These are phyloP conservation scores for Rhagium mordax DNA, from an alignment of 2,888 invertebrate genomes.

Conservation along the genomic window DNA sequence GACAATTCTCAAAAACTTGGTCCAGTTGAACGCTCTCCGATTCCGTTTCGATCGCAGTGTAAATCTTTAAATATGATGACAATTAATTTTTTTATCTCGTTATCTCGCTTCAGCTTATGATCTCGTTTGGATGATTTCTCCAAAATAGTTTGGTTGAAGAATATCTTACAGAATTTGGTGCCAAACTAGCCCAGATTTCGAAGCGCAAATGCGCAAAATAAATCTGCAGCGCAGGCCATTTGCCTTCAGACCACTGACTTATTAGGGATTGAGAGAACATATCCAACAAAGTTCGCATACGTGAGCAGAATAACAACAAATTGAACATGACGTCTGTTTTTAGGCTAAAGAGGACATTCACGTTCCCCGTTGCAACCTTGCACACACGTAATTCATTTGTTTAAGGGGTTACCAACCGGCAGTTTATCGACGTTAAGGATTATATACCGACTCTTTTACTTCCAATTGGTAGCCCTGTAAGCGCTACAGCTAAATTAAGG, in stretches of 20 bases:
- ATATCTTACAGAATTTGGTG: background rate
- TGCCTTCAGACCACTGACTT: slow-evolving; percentile 43
- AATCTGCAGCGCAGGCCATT: slow-evolving; percentile 23
- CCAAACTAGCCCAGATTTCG: too few species aligned
- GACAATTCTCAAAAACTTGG: too few species aligned
- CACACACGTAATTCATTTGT: background rate
- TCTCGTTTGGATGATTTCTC: background rate
- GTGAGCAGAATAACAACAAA: slow-evolving; percentile 41
- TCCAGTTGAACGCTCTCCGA: background rate
- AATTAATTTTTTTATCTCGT: background rate
- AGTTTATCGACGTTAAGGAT: background rate
- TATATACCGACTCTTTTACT: background rate
- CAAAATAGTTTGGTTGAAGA: background rate
- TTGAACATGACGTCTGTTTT: background rate
- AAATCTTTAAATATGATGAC: background rate
- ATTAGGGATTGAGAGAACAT: slow-evolving; percentile 44
- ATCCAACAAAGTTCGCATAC: slow-evolving; percentile 42
- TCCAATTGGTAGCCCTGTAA: too few species aligned
- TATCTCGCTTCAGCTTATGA: background rate
- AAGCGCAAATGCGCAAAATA: background rate
- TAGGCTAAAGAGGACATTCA: slow-evolving; percentile 7
- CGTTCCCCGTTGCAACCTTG: background rate
- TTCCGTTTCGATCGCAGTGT: background rate
- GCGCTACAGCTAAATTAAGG: too few species aligned
- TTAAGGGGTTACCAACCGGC: too few species aligned